These are phyloP conservation scores for Dermatemys mawii DNA, from an alignment of 2,113 vertebrate genomes.

Conservation along the genomic window DNA sequence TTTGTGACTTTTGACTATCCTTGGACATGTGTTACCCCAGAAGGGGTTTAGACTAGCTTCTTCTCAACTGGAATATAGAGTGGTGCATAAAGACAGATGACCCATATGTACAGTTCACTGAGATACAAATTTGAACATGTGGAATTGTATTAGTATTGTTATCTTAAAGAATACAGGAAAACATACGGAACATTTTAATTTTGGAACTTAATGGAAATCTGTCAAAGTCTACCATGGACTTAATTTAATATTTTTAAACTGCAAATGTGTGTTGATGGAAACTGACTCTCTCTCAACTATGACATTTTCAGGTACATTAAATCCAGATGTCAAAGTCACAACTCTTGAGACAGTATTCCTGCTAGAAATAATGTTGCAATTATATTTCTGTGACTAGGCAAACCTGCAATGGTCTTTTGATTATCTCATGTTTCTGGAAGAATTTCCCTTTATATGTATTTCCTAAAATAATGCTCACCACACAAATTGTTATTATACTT, in stretches of 20 bases:
- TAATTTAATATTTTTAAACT: neutral
- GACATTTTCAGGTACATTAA: conserved; percentile 50
- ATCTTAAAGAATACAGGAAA: neutral
- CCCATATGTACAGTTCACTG: neutral
- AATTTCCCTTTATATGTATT: conserved; percentile 19
- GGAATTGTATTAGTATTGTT: neutral
- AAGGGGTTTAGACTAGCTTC: neutral
- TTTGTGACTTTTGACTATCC: neutral
- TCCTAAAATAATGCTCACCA: neutral
- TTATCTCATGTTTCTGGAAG: neutral
- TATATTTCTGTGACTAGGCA: neutral
- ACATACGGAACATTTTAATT: fast-evolving
- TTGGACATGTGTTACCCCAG: neutral
- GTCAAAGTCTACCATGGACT: neutral
- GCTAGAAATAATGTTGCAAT: conserved; percentile 18
- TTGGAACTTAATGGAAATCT: neutral
- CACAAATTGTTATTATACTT: neutral
- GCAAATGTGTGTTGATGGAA: neutral
- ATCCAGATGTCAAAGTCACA: conserved; percentile 31
- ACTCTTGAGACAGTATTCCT: conserved; percentile 24
- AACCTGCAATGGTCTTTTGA: neutral
- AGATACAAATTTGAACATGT: neutral
- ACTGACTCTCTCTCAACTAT: neutral
- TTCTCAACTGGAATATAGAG: neutral
- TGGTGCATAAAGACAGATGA: neutral